Percentiles rank a stretch among this genome's conserved stretches.
These are phyloP conservation scores for Sipha flava DNA, from an alignment of 1,140 invertebrate species.

Conservation along the genomic window DNA sequence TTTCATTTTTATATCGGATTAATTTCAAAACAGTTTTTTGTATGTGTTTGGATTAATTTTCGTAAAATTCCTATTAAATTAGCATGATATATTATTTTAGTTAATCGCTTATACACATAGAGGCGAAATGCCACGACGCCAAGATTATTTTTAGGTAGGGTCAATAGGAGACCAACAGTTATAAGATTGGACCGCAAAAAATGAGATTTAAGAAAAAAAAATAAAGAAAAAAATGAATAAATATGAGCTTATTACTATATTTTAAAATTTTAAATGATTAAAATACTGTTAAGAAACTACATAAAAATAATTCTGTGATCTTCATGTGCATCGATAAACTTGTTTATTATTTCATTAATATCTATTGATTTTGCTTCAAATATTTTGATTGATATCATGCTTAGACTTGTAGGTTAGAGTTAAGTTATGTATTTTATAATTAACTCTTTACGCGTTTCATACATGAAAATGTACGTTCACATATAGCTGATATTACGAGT, in stretches of 20 bases:
- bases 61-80: no score
- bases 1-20: no score
- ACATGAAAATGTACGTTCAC: neutral
- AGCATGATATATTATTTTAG: no score
- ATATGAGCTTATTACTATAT: neutral
- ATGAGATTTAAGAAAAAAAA: neutral
- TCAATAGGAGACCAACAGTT: neutral
- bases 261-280: neutral
- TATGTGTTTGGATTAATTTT: no score
- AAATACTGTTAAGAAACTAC: neutral
- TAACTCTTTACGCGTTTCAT: neutral
- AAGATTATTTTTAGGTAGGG: neutral
- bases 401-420: neutral
- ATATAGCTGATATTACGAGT: no score
- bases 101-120: no score
- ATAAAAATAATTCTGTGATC: neutral
- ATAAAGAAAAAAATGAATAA: neutral
- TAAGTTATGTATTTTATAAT: neutral
- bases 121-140: neutral
- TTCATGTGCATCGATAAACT: no score
- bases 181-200: neutral
- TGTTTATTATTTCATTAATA: neutral
- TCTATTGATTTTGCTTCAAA: neutral
- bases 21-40: no score
- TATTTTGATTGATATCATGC: neutral